A percentile compares a stretch with the other conserved stretches of the same genome.
Evolutionary conservation across 2,888 invertebrate species (phyloP).

Genomic region (Ornithoptera alexandrae): DNA sequence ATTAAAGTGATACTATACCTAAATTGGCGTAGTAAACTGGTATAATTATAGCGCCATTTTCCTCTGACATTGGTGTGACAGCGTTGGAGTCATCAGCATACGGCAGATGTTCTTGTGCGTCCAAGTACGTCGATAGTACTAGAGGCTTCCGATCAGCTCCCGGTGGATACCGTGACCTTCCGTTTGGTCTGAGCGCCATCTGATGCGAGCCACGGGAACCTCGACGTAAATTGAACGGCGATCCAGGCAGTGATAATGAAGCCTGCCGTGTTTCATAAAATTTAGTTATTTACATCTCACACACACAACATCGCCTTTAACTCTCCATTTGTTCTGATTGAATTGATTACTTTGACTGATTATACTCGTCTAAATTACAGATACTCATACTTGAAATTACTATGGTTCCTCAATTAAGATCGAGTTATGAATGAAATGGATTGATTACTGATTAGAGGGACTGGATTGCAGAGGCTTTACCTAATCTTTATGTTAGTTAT

Average conservation of each 20-base stretch:
- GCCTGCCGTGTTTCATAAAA: constrained; percentile 82
- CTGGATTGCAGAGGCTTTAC: constrained; percentile 72
- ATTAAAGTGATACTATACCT: constrained; percentile 65
- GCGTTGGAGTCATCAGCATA: constrained; percentile 99
- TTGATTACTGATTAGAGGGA: constrained; percentile 41
- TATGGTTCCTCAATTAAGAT: constrained; percentile 74
- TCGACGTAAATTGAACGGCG: constrained; percentile 95
- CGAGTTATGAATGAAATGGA: constrained; percentile 46
- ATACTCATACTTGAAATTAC: constrained; percentile 32
- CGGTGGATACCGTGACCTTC: constrained; percentile 88
- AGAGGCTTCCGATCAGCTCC: constrained; percentile 95
- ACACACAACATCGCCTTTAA: constrained; percentile 1
- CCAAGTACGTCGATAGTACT: constrained; percentile 95
- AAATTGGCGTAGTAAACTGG: constrained; percentile 93
- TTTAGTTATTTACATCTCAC: constrained; percentile 36
- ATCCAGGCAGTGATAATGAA: constrained; percentile 97
- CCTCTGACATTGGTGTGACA: constrained; percentile 98
- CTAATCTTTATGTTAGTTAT: constrained; percentile 45
- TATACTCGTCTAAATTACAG: constrained; percentile 5
- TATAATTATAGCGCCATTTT: constrained; percentile 96
- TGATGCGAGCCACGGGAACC: constrained; percentile 95
- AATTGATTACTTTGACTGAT: constrained; percentile 1
- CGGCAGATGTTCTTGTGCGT: constrained; percentile 96
- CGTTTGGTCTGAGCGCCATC: constrained; percentile 90
- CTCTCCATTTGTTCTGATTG: constrained; percentile 6